Evolutionary conservation across 2,797 vertebrate genomes (phyloP).

Genomic region (Tauraco hartlaubi): DNA sequence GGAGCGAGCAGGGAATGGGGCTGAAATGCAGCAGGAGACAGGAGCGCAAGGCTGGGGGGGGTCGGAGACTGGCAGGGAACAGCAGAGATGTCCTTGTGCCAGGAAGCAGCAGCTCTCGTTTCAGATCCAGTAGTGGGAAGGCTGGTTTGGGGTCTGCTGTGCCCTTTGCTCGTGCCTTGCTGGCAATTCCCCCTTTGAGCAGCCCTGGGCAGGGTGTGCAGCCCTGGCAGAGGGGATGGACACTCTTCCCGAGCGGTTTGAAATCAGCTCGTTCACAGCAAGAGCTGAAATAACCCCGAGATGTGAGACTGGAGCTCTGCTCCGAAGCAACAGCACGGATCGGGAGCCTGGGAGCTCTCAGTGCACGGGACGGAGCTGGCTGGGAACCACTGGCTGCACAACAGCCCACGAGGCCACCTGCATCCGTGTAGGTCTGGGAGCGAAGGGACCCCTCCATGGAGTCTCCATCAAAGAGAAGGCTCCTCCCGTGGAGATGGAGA

Average conservation of each 20-base stretch:
- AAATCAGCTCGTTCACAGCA: fast-evolving
- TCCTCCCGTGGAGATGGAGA: fast-evolving
- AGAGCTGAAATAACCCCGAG: not conserved
- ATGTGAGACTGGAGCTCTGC: not conserved
- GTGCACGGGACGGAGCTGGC: not conserved
- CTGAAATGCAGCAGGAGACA: not conserved
- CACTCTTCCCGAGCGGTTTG: not conserved
- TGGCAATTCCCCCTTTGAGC: not conserved
- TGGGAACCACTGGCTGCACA: not conserved
- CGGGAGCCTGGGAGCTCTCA: not conserved
- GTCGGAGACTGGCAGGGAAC: not conserved
- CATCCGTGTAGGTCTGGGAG: not conserved
- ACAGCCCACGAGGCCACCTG: fast-evolving
- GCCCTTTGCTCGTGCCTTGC: not conserved
- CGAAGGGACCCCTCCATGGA: not conserved
- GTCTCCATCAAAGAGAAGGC: not conserved
- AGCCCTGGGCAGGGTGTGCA: fast-evolving
- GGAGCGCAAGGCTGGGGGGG: fast-evolving
- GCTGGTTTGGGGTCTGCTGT: not conserved
- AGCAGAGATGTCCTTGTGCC: not conserved
- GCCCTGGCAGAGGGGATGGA: not conserved
- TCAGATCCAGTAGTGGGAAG: not conserved
- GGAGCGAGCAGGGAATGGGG: not conserved
- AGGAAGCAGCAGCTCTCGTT: not conserved
- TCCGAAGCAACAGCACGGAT: not conserved